Evolutionary conservation across 1,140 invertebrate genomes (phyloP).

Genomic region (Glossosoma conforme): DNA sequence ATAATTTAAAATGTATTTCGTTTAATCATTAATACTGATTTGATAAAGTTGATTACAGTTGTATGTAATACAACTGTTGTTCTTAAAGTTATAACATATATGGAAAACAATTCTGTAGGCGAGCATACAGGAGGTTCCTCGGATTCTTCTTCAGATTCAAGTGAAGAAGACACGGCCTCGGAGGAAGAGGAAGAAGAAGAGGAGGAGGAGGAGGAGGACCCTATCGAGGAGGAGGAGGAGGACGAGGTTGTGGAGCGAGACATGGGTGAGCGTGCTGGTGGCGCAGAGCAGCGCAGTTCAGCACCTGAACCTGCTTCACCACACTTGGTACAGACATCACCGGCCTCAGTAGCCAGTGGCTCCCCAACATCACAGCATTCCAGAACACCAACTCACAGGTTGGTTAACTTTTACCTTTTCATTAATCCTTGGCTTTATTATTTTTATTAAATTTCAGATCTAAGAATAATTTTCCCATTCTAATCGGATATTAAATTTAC

Average conservation of each 20-base stretch:
- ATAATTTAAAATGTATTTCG: no score
- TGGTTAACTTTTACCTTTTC: no score
- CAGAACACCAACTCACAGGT: constrained; percentile 19
- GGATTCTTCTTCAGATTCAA: constrained; percentile 46
- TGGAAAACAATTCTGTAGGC: constrained; percentile 23
- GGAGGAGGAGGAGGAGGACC: constrained; percentile 41
- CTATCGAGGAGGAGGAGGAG: constrained; percentile 38
- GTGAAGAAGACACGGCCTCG: constrained; percentile 43
- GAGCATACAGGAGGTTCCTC: constrained; percentile 52
- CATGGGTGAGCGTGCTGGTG: neutral
- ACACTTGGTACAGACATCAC: constrained; percentile 2
- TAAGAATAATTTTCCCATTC: no score
- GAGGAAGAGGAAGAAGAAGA: constrained; percentile 43
- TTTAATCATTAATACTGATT: no score
- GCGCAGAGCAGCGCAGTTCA: neutral
- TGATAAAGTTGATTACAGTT: neutral
- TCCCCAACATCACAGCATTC: constrained; percentile 23
- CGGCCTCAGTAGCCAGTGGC: no score
- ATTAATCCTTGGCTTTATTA: no score
- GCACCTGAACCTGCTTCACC: constrained; percentile 2
- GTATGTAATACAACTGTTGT: neutral
- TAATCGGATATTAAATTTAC: no score
- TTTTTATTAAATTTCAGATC: no score
- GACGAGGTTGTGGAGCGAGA: constrained; percentile 4
- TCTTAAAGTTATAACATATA: constrained; percentile 6